Evolutionary conservation across 2,888 invertebrate species (phyloP).

Genomic region (Thera britannica): DNA sequence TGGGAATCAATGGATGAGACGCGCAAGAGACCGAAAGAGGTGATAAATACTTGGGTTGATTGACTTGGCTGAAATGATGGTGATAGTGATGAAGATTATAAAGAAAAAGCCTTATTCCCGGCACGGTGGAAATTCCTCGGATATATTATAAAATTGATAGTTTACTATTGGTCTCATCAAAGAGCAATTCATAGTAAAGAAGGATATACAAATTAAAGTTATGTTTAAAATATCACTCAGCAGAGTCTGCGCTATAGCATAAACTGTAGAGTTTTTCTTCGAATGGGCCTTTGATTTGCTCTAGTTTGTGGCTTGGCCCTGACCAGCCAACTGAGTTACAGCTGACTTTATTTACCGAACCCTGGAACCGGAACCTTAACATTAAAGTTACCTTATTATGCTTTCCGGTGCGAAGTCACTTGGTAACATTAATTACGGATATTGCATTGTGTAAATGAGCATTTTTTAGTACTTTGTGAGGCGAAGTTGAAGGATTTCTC

Average conservation of each 20-base stretch:
- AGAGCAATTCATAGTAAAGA: too few species aligned
- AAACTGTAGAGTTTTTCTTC: neutral
- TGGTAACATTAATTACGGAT: conserved; percentile 38
- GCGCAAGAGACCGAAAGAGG: too few species aligned
- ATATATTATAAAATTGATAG: too few species aligned
- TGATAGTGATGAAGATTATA: too few species aligned
- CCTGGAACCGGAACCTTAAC: conserved; percentile 35
- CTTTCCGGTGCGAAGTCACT: conserved; percentile 39
- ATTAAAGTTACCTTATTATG: conserved; percentile 38
- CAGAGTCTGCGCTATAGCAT: neutral
- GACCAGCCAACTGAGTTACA: conserved; percentile 50
- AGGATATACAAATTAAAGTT: neutral
- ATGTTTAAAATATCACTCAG: neutral
- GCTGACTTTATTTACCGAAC: conserved; percentile 15
- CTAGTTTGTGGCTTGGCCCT: conserved; percentile 69
- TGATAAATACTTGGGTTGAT: too few species aligned
- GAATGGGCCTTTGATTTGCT: conserved; percentile 40
- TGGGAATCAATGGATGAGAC: too few species aligned
- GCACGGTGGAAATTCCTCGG: too few species aligned
- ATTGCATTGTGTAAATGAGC: conserved; percentile 34
- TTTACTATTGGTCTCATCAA: too few species aligned
- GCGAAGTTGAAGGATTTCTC: conserved; percentile 25
- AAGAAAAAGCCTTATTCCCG: too few species aligned
- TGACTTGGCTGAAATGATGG: too few species aligned
- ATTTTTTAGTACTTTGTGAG: conserved; percentile 14